These are phyloP conservation scores for Masticophis lateralis DNA, from an alignment of 2,797 vertebrate genomes.

Conservation along the genomic window DNA sequence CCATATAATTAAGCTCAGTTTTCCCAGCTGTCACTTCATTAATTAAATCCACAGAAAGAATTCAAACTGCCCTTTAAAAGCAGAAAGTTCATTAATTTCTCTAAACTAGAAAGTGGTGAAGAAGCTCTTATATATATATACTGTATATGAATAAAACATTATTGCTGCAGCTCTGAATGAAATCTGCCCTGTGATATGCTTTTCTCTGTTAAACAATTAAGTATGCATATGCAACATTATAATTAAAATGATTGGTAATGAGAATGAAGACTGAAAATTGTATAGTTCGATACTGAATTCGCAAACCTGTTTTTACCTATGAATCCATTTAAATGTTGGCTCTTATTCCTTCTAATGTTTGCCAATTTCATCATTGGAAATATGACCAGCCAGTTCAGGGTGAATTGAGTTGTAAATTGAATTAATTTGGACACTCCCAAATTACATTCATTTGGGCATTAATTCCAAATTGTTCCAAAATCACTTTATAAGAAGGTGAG, in stretches of 20 bases:
- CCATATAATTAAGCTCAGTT: slow-evolving; percentile 29
- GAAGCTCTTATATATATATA: neutral
- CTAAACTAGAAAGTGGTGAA: slow-evolving; percentile 5
- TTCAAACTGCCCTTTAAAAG: slow-evolving; percentile 31
- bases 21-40: slow-evolving; percentile 12
- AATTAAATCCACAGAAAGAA: slow-evolving; percentile 29
- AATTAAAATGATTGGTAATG: neutral
- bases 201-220: neutral
- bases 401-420: neutral
- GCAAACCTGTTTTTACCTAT: no score
- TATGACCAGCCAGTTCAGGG: no score
- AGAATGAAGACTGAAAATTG: neutral
- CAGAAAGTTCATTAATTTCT: slow-evolving; percentile 10
- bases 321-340: neutral
- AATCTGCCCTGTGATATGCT: neutral
- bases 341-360: neutral
- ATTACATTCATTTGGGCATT: neutral
- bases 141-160: fast-evolving
- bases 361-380: neutral
- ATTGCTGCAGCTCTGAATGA: neutral
- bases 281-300: neutral
- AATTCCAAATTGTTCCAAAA: neutral
- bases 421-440: neutral
- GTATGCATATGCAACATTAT: neutral
- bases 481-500: neutral